Evolutionary conservation across 2,888 invertebrate species (phyloP).

Genomic region (Drosophila conformis): DNA sequence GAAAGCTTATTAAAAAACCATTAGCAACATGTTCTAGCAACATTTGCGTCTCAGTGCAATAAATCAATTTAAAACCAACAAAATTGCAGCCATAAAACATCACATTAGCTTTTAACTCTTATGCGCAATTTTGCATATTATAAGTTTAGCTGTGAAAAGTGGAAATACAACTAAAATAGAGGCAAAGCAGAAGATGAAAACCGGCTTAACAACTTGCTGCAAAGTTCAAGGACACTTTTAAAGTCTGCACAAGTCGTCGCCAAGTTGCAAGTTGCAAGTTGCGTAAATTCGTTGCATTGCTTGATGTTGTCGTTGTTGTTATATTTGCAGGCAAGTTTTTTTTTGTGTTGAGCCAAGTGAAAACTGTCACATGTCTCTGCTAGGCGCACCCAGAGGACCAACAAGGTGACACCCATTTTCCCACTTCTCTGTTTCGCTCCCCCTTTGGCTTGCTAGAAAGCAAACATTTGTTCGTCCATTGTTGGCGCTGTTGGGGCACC

Average conservation of each 20-base stretch:
- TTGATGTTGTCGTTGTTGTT: slow-evolving; percentile 14
- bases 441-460: slow-evolving; percentile 18
- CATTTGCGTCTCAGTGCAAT: not conserved
- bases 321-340: slow-evolving; percentile 38
- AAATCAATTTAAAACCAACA: not conserved
- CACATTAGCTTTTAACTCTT: not conserved
- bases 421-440: not conserved
- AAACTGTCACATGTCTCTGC: slow-evolving; percentile 48
- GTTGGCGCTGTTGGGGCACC: slow-evolving; percentile 1
- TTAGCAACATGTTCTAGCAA: slow-evolving; percentile 1
- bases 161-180: slow-evolving; percentile 17
- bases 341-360: slow-evolving; percentile 39
- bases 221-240: slow-evolving; percentile 64
- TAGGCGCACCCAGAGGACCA: slow-evolving; percentile 31
- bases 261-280: slow-evolving; percentile 36
- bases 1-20: not conserved
- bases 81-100: not conserved
- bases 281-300: slow-evolving; percentile 37
- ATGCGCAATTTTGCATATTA: not conserved
- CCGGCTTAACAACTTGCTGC: slow-evolving; percentile 53
- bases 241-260: slow-evolving; percentile 24
- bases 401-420: slow-evolving; percentile 24
- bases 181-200: slow-evolving; percentile 28
- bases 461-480: slow-evolving; percentile 29
- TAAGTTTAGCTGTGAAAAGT: slow-evolving; percentile 17